Evolutionary conservation across 2,888 invertebrate genomes (phyloP), one percentile per base, ranked within the genome.

Genomic region (Odontomyia ornata): DNA sequence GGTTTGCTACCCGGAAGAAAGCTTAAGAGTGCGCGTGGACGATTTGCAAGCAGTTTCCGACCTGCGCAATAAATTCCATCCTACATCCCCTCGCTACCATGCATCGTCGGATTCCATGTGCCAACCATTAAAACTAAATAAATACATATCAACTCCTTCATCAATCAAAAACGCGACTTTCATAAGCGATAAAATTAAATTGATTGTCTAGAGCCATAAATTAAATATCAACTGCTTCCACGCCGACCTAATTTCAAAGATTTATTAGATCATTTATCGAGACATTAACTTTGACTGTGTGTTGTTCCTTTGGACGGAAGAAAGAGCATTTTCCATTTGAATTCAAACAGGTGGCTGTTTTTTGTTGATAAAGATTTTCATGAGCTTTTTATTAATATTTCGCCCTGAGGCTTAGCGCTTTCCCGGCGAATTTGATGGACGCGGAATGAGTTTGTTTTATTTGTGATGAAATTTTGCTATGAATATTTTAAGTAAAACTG

Each of bases 141-240:
- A 52, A 27, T 65, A 36, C 36, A 36, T 36, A 65, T 27, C 65
- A 65, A 28, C 30, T 30, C 64, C 18, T 36, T 27, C 65, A 30
- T 65, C 65, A 65, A 65, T 65, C 65, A 65, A 36, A 3, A 36
- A 36, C 65, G 65, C 28, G 65, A 65, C 36, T 65, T 65, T 65
- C 62, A 65, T 27, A 36, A 36, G 18, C 36, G 65, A 65, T 30
- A 36, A 62, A 28, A 18, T 36, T 30, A 36, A 65, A 65, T 65
- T 36, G 36, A 65, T 65, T 36, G 65, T 21, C n/a, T 36, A 36
- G 18, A 28, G n/a, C 65, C 36, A 65, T 36, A 65, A 65, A 65
- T 65, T 65, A 65, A 36, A 27, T 36, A 36, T 65, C 30, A 28
- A 36, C 36, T 65, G 18, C 28, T 36, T 21, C 65, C 65, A 65